Base-by-base conservation (phyloP, 2,113 vertebrate species). In the Parus major region DNA sequence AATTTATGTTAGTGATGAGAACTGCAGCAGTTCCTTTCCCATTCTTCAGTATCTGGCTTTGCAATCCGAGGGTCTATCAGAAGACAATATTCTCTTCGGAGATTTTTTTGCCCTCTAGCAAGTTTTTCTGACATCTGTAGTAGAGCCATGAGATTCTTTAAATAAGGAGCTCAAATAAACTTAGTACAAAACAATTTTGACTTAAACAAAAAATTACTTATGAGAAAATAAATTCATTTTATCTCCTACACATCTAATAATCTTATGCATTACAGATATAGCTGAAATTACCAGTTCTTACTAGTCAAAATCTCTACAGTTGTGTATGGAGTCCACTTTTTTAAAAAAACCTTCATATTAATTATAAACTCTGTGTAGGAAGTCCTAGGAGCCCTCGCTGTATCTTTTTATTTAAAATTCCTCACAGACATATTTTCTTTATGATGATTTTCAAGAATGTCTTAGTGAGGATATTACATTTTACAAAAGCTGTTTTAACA, bases 71-170 rank as follows among this genome's bases (percentile, higher is more conserved):
- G 16, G 19, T 59, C 61, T 73, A 46, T 56, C 42, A 73, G 42
- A 79, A 78, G n/a, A 76, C 31, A 57, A 33, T 33, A 42, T 66
- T 92, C 33, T 71, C 19, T 71, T 83, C 73, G 69, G 77, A 96
- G 75, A 35, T 60, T 39, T 73, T 86, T 79, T 65, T 91, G 83
- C 70, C 92, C 80, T 97, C 95, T 82, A 82, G 63, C 76, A 96
- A 88, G 72, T 53, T 44, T 95, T 94, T 70, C 82, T 96, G 90
- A 92, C 78, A 95, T 90, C 87, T 93, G 53, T 86, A 33, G 80
- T 76, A 57, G 72, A 96, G 76, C 57, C 95, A 82, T 73, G 70
- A 94, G 47, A 88, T 41, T 68, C 56, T 96, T 96, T 96, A 95
- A 96, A 79, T 66, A 75, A 92, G 72, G 15, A 90, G 11, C 25